Evolutionary conservation across 2,888 invertebrate genomes (phyloP).

Genomic region (Blastobasis lacticolella): DNA sequence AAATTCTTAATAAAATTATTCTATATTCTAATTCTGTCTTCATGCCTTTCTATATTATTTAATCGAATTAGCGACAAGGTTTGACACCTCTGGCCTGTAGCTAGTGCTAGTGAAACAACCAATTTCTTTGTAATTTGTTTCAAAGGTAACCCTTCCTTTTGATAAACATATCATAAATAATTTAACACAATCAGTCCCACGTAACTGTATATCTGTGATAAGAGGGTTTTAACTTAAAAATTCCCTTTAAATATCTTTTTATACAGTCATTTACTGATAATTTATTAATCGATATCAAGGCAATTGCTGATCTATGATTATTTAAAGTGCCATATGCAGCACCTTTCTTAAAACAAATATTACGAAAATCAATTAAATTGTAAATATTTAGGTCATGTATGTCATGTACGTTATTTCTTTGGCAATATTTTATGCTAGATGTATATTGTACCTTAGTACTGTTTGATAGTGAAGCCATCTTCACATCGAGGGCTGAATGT

Average conservation of each 20-base stretch:
- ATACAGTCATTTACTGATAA: constrained; percentile 3
- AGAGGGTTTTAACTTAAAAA: constrained; percentile 8
- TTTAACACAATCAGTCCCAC: constrained; percentile 11
- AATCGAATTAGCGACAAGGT: no score
- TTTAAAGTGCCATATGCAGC: constrained; percentile 11
- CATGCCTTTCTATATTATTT: constrained; percentile 5
- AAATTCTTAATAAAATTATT: no score
- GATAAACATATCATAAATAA: background rate
- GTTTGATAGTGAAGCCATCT: no score
- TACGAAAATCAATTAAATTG: constrained; percentile 4
- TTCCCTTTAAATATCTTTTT: constrained; percentile 13
- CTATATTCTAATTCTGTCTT: constrained; percentile 4
- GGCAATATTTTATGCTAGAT: constrained; percentile 7
- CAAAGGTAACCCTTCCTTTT: background rate
- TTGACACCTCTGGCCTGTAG: no score
- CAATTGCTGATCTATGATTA: constrained; percentile 11
- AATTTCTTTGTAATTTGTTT: constrained; percentile 4
- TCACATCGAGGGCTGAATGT: no score
- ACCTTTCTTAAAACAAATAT: constrained; percentile 1
- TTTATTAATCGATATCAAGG: no score
- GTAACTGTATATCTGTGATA: constrained; percentile 8
- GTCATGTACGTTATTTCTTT: background rate
- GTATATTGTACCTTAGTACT: constrained; percentile 9
- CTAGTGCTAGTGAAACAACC: constrained; percentile 6
- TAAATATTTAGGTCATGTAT: background rate